Evolutionary conservation across 92 coral and sea anemone species (phyloP).

Genomic region (Parazoanthus swiftii): DNA sequence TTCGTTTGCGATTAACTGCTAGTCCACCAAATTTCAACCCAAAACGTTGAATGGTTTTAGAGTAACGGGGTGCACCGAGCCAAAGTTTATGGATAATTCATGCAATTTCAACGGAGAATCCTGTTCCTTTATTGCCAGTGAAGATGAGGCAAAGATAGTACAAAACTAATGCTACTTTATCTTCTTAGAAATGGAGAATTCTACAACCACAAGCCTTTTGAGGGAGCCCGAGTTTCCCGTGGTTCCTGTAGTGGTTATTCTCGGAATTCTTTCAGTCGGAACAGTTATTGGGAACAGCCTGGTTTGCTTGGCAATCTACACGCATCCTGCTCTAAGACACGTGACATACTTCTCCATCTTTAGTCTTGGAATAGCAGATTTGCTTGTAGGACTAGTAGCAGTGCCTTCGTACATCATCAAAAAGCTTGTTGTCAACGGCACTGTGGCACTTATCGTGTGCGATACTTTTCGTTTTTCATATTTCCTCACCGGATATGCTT

Average conservation of each 20-base stretch:
- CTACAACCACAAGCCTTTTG: constrained; percentile 66
- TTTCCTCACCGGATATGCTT: constrained; percentile 93
- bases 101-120: too few species aligned
- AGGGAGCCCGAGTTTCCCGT: constrained; percentile 57
- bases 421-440: constrained; percentile 67
- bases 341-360: constrained; percentile 87
- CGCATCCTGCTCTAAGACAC: constrained; percentile 70
- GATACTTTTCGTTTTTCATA: constrained; percentile 79
- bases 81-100: too few species aligned
- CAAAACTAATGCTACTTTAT: not conserved
- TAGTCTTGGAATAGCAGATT: constrained; percentile 87
- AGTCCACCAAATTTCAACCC: too few species aligned
- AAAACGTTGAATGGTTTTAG: too few species aligned
- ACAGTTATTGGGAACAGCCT: constrained; percentile 86
- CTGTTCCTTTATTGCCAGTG: too few species aligned
- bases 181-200: constrained; percentile 22
- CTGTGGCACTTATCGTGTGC: constrained; percentile 53
- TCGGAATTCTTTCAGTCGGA: constrained; percentile 63
- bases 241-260: constrained; percentile 59
- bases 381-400: constrained; percentile 84
- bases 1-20: too few species aligned
- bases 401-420: constrained; percentile 93
- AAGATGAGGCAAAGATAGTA: too few species aligned
- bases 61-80: too few species aligned
- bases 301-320: constrained; percentile 83